These are phyloP conservation scores for Limenitis arthemis DNA, from an alignment of 2,888 invertebrate species.

Conservation along the genomic window DNA sequence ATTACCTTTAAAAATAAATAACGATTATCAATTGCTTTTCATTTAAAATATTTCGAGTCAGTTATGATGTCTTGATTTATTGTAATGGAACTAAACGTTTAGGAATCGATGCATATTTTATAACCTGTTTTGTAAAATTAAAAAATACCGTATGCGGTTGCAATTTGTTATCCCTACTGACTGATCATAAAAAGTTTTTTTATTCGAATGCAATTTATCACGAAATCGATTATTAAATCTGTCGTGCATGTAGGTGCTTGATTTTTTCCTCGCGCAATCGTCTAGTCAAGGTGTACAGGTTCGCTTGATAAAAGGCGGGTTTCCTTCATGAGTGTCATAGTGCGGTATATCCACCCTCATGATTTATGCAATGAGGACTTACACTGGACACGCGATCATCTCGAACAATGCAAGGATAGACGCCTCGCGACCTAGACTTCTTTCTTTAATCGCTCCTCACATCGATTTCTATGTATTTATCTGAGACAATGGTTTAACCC, in stretches of 20 bases:
- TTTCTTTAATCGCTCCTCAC: constrained; percentile 63
- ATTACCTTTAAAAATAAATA: neutral
- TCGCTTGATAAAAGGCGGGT: constrained; percentile 41
- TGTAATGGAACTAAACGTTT: too few relatives aligned
- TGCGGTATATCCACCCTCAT: constrained; percentile 50
- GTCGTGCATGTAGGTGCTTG: constrained; percentile 2
- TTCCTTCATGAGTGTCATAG: constrained; percentile 38
- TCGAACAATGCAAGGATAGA: constrained; percentile 65
- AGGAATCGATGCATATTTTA: neutral
- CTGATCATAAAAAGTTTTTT: constrained; percentile 8
- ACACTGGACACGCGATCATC: constrained; percentile 62
- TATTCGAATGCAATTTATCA: constrained; percentile 12
- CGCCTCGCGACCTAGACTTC: constrained; percentile 61
- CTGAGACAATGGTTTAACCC: constrained; percentile 63
- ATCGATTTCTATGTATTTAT: constrained; percentile 47
- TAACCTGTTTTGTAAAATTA: constrained; percentile 7
- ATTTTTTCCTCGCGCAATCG: constrained; percentile 25
- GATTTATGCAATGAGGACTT: constrained; percentile 69
- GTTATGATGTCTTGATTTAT: too few relatives aligned
- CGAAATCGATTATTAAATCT: constrained; percentile 10
- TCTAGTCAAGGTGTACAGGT: constrained; percentile 47
- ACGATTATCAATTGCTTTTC: neutral
- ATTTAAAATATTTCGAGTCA: too few relatives aligned
- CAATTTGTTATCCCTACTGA: constrained; percentile 7
- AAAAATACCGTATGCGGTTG: constrained; percentile 10